phyloP scores from a whole-genome alignment of 1,140 invertebrate species.

The Brachionus calyciflorus region DNA sequence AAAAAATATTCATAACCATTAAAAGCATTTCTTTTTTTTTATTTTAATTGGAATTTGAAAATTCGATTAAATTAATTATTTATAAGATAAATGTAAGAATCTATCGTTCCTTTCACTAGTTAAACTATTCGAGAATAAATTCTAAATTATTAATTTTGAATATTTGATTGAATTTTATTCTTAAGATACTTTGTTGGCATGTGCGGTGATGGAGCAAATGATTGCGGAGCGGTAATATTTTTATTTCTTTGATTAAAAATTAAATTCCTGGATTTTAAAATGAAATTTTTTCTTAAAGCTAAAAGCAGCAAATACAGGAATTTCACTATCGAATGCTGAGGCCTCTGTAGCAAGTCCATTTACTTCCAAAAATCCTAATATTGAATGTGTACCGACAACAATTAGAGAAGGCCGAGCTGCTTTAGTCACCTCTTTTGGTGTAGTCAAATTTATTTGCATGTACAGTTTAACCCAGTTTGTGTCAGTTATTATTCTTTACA shows the following conservation, averaged over 20 bases:
- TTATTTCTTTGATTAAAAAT: background rate
- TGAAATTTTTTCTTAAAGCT: background rate
- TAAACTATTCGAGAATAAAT: no score
- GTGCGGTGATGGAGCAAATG: constrained; percentile 95
- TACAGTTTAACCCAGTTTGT: constrained; percentile 90
- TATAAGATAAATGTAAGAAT: no score
- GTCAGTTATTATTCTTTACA: constrained; percentile 85
- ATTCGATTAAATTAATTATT: no score
- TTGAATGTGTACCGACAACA: constrained; percentile 34
- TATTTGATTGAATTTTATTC: background rate
- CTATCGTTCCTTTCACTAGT: no score
- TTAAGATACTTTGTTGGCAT: constrained; percentile 75
- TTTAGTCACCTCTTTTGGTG: constrained; percentile 86
- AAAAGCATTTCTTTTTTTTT: no score
- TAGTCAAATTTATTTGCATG: constrained; percentile 95
- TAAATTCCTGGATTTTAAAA: background rate
- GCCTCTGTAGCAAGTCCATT: constrained; percentile 94
- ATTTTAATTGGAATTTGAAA: no score
- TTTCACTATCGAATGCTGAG: constrained; percentile 91
- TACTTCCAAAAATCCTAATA: constrained; percentile 69
- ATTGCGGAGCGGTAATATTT: constrained; percentile 65
- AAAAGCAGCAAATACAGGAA: constrained; percentile 76
- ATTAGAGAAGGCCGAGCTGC: constrained; percentile 80
- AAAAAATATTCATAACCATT: no score
- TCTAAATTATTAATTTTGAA: background rate